Base-by-base conservation (phyloP, 2,888 invertebrate genomes). In the Lagria hirta region DNA sequence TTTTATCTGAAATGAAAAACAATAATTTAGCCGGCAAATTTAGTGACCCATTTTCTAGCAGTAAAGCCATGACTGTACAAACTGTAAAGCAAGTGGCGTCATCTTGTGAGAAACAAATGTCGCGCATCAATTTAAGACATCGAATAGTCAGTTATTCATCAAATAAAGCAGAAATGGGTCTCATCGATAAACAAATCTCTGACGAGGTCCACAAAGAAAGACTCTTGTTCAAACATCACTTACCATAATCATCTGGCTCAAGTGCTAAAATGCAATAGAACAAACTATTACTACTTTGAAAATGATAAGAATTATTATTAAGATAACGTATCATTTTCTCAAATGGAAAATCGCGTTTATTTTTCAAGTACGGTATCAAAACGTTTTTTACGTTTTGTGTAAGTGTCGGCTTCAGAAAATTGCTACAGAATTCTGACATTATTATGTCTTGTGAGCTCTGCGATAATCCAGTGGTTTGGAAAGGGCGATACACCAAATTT, bases 401-500 rank as follows among this genome's bases (percentile, higher is more conserved):
- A 55, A 86, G 79, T 3, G 78, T 75, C 32, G 80, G 78, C 46
- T 81, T 80, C 7, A 90, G 72, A 59, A 89, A 83, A 47, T 83
- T 77, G 27, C 75, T 73, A 17, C 82, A 78, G 57, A 89, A 84
- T 60, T 80, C 77, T 4, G 68, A 69, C 23, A 78, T 57, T 8
- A 75, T 68, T 4, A 75, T 73, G 66, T 72, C 75, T 48, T 60
- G 60, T 65, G 77, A 73, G 58, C 78, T 80, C 26, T 75, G 72
- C 26, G 72, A 55, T 8, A 52, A 48, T 24, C 75, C 70, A 28
- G 82, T 74, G 47, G 83, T 73, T 17, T 76, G 73, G 38, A 94
- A 73, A 0, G 94, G 92, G 52, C 86, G 78, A 57, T 84, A 78
- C 43, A 93, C 80, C 61, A 94, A 79, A 57, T 86, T 83, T 41